Evolutionary conservation across 1,140 invertebrate species (phyloP), one percentile per base, ranked within the genome.

Genomic region (Macrostomum lignano): DNA sequence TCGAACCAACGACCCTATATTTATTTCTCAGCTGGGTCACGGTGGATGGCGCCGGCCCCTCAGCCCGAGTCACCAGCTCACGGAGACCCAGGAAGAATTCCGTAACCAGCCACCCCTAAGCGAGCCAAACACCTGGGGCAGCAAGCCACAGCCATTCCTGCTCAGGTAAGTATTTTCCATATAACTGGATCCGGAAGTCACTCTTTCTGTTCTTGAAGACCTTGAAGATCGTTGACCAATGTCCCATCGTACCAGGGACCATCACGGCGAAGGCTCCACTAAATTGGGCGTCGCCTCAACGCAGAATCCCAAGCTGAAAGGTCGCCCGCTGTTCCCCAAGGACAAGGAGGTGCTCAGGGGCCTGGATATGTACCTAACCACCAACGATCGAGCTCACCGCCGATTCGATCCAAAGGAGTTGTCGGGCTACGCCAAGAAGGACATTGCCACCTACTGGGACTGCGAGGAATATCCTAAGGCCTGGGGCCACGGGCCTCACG

Each of bases 401-500:
- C 38, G 44, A 17, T 55, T 52, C 37, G 46, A 44, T 36, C 43
- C 41, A 11, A 40, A 44, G 26, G 52, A 55, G 31, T 38, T 51
- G 14, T 47, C 47, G 25, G 45, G 39, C 28, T 49, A 49, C 23
- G 44, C 50, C 6, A 52, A 51, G 38, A 55, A 55, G 42, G 50
- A 54, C 42, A 38, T 50, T 15, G 43, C 52, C 10, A 55, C 52
- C 7, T 51, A 48, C 34, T 54, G 51, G 51, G 44, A 52, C 17
- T 52, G 51, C 43, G 52, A 55, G 35, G 49, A 54, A 14, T 54
- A 52, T 36, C 46, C 51, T 2, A 55, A 54, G 37, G 44, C 49
- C 5, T 52, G 49, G 51, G 52, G 52, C 9, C 45, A 46, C 45
- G 52, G 52, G 2, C 30, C 45, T 17, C 47, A 54, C 38, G 40